These are phyloP conservation scores for Megaustenia siamemsis DNA, from an alignment of 2,888 invertebrate genomes.

Conservation along the genomic window DNA sequence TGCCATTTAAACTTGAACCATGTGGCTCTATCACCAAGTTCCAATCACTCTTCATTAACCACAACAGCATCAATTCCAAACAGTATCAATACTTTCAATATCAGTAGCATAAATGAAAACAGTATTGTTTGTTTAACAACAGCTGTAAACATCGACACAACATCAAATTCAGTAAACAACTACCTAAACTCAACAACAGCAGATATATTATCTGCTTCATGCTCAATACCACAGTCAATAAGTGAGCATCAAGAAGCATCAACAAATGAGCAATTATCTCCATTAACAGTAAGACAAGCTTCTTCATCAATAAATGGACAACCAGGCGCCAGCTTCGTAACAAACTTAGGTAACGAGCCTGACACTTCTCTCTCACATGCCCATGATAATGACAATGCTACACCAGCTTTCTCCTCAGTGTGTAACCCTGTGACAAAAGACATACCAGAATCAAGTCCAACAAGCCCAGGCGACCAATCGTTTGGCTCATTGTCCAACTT, in stretches of 20 bases:
- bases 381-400: background rate
- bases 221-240: constrained; percentile 18
- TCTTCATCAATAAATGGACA: background rate
- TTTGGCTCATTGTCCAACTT: constrained; percentile 56
- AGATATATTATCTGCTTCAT: background rate
- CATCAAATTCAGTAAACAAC: constrained; percentile 3
- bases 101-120: constrained; percentile 6
- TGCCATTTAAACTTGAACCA: constrained; percentile 26
- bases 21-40: background rate
- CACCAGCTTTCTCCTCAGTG: background rate
- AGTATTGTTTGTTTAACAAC: background rate
- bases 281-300: background rate
- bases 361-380: background rate
- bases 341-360: background rate
- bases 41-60: background rate
- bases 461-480: constrained; percentile 38
- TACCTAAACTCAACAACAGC: background rate
- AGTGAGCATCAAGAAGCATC: background rate
- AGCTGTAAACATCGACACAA: background rate
- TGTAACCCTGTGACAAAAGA: background rate
- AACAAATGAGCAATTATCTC: background rate
- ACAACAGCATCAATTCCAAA: background rate
- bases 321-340: background rate
- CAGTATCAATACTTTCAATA: background rate
- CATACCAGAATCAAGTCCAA: background rate